Evolutionary conservation across 2,797 vertebrate genomes (phyloP), one percentile per base, ranked within the genome.

Genomic region (Craterocephalus amniculus): DNA sequence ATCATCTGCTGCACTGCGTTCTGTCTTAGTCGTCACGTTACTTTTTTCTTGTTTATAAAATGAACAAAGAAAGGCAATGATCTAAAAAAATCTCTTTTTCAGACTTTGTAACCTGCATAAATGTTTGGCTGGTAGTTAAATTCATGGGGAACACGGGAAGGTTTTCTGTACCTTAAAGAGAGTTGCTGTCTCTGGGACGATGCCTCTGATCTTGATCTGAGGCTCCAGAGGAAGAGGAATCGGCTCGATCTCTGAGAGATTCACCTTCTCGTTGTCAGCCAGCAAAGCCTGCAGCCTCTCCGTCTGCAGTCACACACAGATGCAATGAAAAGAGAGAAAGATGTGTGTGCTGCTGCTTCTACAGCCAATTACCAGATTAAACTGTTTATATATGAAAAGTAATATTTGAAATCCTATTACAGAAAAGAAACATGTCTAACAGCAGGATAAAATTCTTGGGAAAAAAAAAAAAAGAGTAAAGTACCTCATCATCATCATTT

Each of bases 141-240:
- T 12, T 3, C 0, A 16, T 3, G 2, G 22, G 10, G 35, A 58
- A 11, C 5, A 36, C 11, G 34, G 0, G 40, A 0, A 9, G 3
- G 12, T 20, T 20, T 18, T 6, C 4, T 34, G 18, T 72, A 99
- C 98, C 96, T 99, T 99, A 81, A 99, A 99, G 11, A 99, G 93
- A 0, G 97, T 98, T 54, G 98, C 97, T 5, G 96, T 99, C 78
- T 99, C 97, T 0, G 98, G 97, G 52, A 98, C 94, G 86, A 99
- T 99, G 58, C 97, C 97, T 89, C 93, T 91, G 86, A 99, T 99
- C 87, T 95, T 94, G 91, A 99, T 95, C 85, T 97, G 96, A 6
- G 98, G 98, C 85, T 99, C 98, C 87, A 99, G 92, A 16, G 98
- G 98, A 52, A 99, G 94, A 18, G 98, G 98, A 64, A 99, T 99